Evolutionary conservation across 2,888 invertebrate species (phyloP).

Genomic region (Diarsia rubi): DNA sequence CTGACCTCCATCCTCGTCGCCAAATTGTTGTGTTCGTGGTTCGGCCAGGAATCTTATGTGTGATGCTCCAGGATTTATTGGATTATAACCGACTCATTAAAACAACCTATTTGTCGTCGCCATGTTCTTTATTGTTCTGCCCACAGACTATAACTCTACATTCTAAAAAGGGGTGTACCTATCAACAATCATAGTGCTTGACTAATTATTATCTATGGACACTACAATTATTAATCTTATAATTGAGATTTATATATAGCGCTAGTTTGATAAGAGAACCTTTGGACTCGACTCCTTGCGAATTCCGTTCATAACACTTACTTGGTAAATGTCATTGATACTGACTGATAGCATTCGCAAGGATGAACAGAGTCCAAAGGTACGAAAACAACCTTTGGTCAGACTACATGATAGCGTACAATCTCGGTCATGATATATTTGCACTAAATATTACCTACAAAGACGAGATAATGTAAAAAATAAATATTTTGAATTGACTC

Average conservation of each 20-base stretch:
- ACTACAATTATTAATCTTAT: slow-evolving; percentile 17
- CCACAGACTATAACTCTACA: too few species aligned
- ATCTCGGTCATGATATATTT: not conserved
- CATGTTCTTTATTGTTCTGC: too few species aligned
- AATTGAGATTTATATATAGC: slow-evolving; percentile 20
- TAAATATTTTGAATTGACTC: slow-evolving; percentile 2
- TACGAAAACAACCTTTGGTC: slow-evolving; percentile 35
- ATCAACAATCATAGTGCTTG: too few species aligned
- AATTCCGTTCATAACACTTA: not conserved
- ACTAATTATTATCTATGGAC: too few species aligned
- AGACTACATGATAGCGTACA: slow-evolving; percentile 8
- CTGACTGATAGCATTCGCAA: slow-evolving; percentile 10
- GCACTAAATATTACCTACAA: not conserved
- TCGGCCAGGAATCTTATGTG: too few species aligned
- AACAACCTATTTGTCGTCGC: too few species aligned
- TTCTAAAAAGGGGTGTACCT: too few species aligned
- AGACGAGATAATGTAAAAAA: not conserved
- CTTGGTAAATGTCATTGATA: not conserved
- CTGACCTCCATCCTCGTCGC: too few species aligned
- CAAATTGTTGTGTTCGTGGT: too few species aligned
- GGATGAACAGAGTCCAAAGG: slow-evolving; percentile 24
- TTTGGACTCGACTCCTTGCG: slow-evolving; percentile 26
- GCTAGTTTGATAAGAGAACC: slow-evolving; percentile 2
- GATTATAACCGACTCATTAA: too few species aligned
- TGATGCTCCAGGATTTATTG: too few species aligned